These are phyloP conservation scores for Lepus europaeus DNA, from an alignment of 2,113 vertebrate species.

Conservation along the genomic window DNA sequence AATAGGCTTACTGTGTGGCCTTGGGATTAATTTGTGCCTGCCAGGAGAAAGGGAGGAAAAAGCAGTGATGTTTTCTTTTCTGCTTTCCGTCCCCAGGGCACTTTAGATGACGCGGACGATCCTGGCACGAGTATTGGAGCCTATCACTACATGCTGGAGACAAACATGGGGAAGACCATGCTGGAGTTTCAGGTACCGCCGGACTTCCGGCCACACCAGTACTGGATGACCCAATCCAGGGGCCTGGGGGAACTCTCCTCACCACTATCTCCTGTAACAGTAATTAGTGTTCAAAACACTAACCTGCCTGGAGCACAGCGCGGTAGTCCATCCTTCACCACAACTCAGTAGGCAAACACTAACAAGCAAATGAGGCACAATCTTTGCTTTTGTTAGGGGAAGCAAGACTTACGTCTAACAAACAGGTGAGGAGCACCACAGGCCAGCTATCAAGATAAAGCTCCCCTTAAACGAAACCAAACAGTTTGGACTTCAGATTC, in stretches of 20 bases:
- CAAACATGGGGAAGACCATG: constrained; percentile 93
- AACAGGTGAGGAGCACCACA: neutral
- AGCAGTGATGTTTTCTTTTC: neutral
- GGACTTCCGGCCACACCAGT: neutral
- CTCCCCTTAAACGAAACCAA: neutral
- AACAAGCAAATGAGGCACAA: neutral
- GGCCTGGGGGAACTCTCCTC: neutral
- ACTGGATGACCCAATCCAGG: neutral
- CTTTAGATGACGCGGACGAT: constrained; percentile 90
- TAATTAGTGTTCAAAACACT: neutral
- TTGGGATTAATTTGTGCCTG: neutral
- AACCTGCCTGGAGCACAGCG: neutral
- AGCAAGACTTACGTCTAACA: neutral
- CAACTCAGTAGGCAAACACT: neutral
- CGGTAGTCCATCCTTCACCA: neutral
- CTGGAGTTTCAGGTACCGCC: constrained; percentile 94
- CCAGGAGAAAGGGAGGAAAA: neutral
- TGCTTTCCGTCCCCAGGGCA: constrained; percentile 87
- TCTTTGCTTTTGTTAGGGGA: constrained; percentile 22
- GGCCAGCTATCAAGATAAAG: neutral
- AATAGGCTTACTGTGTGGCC: neutral
- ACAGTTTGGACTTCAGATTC: neutral
- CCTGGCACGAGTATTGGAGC: constrained; percentile 94
- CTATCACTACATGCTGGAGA: constrained; percentile 93
- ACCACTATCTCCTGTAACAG: neutral